Conservation (phyloP, 2,888 invertebrate genomes). For the Leucophenga maculata region DNA sequence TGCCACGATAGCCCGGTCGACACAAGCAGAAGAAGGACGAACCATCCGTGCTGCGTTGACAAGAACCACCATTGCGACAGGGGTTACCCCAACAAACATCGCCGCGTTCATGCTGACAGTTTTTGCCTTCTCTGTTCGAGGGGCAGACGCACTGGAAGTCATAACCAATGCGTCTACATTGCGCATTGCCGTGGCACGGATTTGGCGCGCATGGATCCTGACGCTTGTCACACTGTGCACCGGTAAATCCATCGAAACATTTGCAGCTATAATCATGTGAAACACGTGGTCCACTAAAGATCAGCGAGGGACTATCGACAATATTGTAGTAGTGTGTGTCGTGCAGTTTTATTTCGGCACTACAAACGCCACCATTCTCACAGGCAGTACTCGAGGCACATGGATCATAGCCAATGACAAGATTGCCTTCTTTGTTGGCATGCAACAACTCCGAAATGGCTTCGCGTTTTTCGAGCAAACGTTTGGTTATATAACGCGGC, state of each 20-base stretch:
- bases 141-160: constrained; percentile 90
- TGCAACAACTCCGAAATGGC: constrained; percentile 79
- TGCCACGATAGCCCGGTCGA: constrained; percentile 91
- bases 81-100: constrained; percentile 89
- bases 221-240: constrained; percentile 85
- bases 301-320: constrained; percentile 84
- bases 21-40: constrained; percentile 94
- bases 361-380: constrained; percentile 85
- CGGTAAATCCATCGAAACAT: constrained; percentile 88
- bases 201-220: constrained; percentile 93
- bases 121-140: constrained; percentile 83
- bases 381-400: constrained; percentile 80
- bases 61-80: constrained; percentile 92
- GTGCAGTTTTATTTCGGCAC: constrained; percentile 80
- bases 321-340: constrained; percentile 75
- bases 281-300: constrained; percentile 87
- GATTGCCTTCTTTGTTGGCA: constrained; percentile 63
- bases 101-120: constrained; percentile 87
- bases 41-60: constrained; percentile 89
- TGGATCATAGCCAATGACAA: constrained; percentile 84
- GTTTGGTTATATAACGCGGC: constrained; percentile 78
- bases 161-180: constrained; percentile 87
- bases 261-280: constrained; percentile 85
- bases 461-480: constrained; percentile 78
- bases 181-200: constrained; percentile 88